Percentiles rank a stretch among this genome's conserved stretches.
These are phyloP conservation scores for Plagiodera versicolora DNA, from an alignment of 2,888 invertebrate genomes.

Conservation along the genomic window DNA sequence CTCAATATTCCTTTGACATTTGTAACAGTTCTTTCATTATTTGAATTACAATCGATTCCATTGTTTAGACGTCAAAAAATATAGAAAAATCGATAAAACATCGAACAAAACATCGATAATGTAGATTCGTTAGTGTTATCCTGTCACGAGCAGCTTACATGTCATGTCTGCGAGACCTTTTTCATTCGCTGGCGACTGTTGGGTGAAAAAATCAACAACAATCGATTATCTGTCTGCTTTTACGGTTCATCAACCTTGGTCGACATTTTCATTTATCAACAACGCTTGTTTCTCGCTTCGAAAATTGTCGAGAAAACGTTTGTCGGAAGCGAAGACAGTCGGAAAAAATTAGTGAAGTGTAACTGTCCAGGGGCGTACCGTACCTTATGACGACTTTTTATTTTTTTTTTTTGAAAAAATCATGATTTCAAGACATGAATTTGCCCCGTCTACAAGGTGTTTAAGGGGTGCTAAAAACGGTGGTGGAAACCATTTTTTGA, in stretches of 20 bases:
- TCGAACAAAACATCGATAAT: background rate
- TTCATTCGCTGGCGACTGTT: conserved; percentile 15
- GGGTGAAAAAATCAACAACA: conserved; percentile 26
- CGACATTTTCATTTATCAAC: conserved; percentile 11
- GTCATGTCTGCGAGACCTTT: conserved; percentile 7
- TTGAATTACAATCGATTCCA: background rate
- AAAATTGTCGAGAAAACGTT: conserved; percentile 1
- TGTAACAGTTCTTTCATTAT: too few species aligned
- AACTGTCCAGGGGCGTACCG: too few species aligned
- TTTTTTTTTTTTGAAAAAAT: too few species aligned
- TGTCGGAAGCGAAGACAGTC: background rate
- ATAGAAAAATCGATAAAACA: background rate
- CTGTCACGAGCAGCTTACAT: conserved; percentile 8
- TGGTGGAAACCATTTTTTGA: too few species aligned
- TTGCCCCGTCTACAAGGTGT: too few species aligned
- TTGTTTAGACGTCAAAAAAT: background rate
- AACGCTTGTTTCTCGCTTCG: background rate
- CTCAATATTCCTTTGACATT: too few species aligned
- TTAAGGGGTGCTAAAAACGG: too few species aligned
- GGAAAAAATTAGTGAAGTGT: background rate
- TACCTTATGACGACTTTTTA: too few species aligned
- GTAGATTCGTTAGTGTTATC: conserved; percentile 10
- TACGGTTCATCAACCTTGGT: conserved; percentile 23
- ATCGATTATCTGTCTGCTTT: conserved; percentile 21
- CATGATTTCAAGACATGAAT: too few species aligned